These are phyloP conservation scores for Priocnemis perturbator DNA, from an alignment of 2,888 invertebrate genomes.

Conservation along the genomic window DNA sequence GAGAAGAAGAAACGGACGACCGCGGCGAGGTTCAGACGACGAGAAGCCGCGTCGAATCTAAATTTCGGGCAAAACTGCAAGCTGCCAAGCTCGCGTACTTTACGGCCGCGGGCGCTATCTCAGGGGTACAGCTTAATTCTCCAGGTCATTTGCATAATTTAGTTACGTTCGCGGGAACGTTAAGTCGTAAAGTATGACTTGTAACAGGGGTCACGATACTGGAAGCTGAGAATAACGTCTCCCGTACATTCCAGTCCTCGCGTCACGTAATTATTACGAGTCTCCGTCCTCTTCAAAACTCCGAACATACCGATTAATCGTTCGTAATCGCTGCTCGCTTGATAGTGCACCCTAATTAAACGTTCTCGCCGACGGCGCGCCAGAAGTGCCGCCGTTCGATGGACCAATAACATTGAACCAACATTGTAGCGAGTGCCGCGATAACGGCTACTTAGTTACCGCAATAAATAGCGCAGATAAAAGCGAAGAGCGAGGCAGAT, in stretches of 20 bases:
- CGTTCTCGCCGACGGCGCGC: too few relatives aligned
- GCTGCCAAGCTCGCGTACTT: conserved; percentile 9
- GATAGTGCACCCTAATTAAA: too few relatives aligned
- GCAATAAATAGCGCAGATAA: too few relatives aligned
- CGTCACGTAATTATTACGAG: background rate
- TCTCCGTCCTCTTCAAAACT: too few relatives aligned
- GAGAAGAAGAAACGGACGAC: background rate
- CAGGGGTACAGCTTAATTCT: conserved; percentile 27
- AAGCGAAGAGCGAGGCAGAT: too few relatives aligned
- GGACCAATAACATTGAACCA: too few relatives aligned
- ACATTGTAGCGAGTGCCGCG: too few relatives aligned
- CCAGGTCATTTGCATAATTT: conserved; percentile 37
- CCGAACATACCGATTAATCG: too few relatives aligned
- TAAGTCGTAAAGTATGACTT: conserved; percentile 31
- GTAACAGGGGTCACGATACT: conserved; percentile 2
- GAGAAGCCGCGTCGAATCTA: conserved; percentile 1
- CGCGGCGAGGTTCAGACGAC: too few relatives aligned
- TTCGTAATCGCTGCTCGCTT: too few relatives aligned
- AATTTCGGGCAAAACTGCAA: background rate
- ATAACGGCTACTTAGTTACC: too few relatives aligned
- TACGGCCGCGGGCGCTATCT: conserved; percentile 19
- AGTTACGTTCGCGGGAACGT: conserved; percentile 21
- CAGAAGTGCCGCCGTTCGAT: too few relatives aligned
- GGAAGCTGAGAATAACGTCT: conserved; percentile 17
- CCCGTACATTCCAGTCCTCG: conserved; percentile 6